These are phyloP conservation scores for Scalopus aquaticus DNA, from an alignment of 2,113 vertebrate species.

Conservation along the genomic window DNA sequence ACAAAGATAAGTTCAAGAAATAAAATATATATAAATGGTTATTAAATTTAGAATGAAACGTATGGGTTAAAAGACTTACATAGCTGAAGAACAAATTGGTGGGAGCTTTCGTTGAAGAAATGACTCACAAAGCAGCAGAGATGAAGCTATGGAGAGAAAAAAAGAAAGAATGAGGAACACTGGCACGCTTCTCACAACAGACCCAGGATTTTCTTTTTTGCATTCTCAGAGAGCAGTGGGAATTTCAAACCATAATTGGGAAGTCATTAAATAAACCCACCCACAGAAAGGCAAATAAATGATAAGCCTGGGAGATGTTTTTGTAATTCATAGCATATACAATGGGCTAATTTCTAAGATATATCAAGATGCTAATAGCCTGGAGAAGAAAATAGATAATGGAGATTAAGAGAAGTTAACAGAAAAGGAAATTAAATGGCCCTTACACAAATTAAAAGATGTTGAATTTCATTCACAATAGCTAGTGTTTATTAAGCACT, in stretches of 20 bases:
- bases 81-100: not conserved
- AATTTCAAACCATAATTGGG: not conserved
- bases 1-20: not conserved
- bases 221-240: not conserved
- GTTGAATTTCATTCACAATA: not conserved
- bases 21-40: not conserved
- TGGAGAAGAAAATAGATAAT: not conserved
- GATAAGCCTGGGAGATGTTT: not conserved
- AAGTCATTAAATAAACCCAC: not conserved
- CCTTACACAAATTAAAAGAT: not conserved
- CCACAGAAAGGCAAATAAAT: not conserved
- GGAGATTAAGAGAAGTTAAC: not conserved
- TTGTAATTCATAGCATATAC: not conserved
- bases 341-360: not conserved
- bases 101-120: not conserved
- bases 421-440: not conserved
- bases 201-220: not conserved
- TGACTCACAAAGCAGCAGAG: not conserved
- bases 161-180: not conserved
- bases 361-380: not conserved
- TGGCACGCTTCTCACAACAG: not conserved
- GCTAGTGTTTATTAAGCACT: not conserved
- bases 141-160: not conserved
- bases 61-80: not conserved
- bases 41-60: not conserved